Evolutionary conservation across 2,797 vertebrate species (phyloP).

Genomic region (Gallinago nigripennis): DNA sequence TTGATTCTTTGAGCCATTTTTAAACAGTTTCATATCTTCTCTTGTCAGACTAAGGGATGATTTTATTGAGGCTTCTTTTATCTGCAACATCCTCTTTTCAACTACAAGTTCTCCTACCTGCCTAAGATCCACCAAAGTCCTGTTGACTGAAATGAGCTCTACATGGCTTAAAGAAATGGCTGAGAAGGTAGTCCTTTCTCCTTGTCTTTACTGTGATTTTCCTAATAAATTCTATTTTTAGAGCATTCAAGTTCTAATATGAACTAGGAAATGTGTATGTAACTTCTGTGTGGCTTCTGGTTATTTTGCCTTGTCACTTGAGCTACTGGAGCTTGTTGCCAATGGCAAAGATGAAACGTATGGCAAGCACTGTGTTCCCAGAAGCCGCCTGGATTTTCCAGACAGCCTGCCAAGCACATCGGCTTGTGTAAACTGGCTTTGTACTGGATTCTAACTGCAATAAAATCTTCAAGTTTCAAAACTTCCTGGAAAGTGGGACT

Average conservation of each 20-base stretch:
- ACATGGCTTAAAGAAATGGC: not conserved
- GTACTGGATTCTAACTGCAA: not conserved
- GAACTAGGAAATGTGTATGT: not conserved
- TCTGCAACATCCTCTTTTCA: not conserved
- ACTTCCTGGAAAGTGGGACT: not conserved
- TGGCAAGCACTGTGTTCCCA: not conserved
- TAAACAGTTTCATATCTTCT: not conserved
- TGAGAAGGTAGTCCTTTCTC: not conserved
- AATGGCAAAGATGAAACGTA: not conserved
- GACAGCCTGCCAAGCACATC: not conserved
- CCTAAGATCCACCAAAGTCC: not conserved
- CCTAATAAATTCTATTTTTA: not conserved
- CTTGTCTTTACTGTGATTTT: not conserved
- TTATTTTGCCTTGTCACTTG: not conserved
- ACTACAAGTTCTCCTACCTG: not conserved
- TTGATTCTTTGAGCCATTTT: not conserved
- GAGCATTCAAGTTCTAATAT: not conserved
- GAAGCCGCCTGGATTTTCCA: constrained; percentile 38
- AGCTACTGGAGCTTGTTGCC: not conserved
- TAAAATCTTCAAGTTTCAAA: not conserved
- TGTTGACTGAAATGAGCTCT: not conserved
- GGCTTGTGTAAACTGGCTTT: not conserved
- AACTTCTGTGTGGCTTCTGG: not conserved
- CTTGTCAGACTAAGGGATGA: not conserved
- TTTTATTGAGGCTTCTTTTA: not conserved